A percentile compares a stretch with the other conserved stretches of the same genome.
These are phyloP conservation scores for Matsumyia berberina DNA, from an alignment of 2,888 invertebrate genomes.

Conservation along the genomic window DNA sequence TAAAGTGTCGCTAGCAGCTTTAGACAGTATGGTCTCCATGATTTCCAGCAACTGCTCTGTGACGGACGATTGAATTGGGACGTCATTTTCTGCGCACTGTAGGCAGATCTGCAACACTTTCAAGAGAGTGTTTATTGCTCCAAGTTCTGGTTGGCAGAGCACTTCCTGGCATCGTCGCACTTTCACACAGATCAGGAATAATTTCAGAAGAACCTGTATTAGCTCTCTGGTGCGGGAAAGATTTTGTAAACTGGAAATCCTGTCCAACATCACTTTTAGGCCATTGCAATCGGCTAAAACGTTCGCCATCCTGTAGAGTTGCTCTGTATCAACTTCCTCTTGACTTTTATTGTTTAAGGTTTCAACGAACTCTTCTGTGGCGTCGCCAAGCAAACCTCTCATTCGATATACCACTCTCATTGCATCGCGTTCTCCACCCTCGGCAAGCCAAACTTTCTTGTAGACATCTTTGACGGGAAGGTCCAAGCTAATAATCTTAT, in stretches of 20 bases:
- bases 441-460: constrained; percentile 93
- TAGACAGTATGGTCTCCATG: constrained; percentile 96
- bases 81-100: constrained; percentile 87
- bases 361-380: constrained; percentile 99
- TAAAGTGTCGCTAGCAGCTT: constrained; percentile 94
- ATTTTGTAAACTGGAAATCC: constrained; percentile 93
- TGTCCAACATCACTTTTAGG: constrained; percentile 91
- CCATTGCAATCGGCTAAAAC: constrained; percentile 92
- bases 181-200: constrained; percentile 95
- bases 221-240: constrained; percentile 94
- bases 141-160: constrained; percentile 93
- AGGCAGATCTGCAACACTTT: constrained; percentile 92
- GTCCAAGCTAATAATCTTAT: constrained; percentile 98
- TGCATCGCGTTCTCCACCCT: constrained; percentile 95
- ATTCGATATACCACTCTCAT: constrained; percentile 99
- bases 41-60: constrained; percentile 97
- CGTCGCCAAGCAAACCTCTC: constrained; percentile 98
- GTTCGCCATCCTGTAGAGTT: constrained; percentile 95
- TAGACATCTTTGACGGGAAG: constrained; percentile 97
- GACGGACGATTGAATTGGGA: constrained; percentile 89
- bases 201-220: constrained; percentile 94
- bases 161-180: constrained; percentile 95
- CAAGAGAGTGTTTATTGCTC: constrained; percentile 92
- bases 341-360: constrained; percentile 94
- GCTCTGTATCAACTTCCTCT: constrained; percentile 96